Conservation (phyloP, 2,113 vertebrate species). For the Megaceryle maxima region DNA sequence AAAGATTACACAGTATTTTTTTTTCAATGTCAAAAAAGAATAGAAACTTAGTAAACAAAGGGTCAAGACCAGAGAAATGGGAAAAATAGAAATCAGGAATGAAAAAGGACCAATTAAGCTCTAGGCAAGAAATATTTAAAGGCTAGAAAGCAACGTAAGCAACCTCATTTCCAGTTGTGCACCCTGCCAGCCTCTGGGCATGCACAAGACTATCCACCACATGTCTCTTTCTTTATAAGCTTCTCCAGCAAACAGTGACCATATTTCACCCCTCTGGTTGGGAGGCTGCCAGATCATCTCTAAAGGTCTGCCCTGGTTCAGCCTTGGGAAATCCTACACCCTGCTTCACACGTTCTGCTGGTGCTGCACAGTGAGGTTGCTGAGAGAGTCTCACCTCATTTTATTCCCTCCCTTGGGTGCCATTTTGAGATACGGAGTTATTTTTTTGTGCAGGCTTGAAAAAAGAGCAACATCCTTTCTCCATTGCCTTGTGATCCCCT, state of each 20-base stretch:
- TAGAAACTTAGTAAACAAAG: not conserved
- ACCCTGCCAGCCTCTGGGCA: not conserved
- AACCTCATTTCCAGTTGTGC: not conserved
- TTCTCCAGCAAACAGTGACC: not conserved
- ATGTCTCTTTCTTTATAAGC: fast-evolving
- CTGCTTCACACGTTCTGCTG: not conserved
- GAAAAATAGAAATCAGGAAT: not conserved
- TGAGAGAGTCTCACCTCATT: not conserved
- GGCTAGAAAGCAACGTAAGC: not conserved
- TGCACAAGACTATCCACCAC: fast-evolving
- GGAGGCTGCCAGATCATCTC: not conserved
- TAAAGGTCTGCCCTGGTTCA: not conserved
- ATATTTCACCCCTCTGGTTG: not conserved
- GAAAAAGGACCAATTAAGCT: not conserved
- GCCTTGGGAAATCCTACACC: not conserved
- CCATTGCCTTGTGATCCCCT: not conserved
- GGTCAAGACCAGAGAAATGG: not conserved
- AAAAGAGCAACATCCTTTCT: not conserved
- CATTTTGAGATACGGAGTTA: not conserved
- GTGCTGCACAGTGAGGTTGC: not conserved
- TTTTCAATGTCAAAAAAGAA: not conserved
- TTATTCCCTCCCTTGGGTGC: not conserved
- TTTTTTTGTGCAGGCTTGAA: not conserved
- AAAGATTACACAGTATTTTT: not conserved
- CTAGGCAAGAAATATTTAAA: not conserved